Evolutionary conservation across 2,888 invertebrate species (phyloP).

Genomic region (Archaeoteleia sp.): DNA sequence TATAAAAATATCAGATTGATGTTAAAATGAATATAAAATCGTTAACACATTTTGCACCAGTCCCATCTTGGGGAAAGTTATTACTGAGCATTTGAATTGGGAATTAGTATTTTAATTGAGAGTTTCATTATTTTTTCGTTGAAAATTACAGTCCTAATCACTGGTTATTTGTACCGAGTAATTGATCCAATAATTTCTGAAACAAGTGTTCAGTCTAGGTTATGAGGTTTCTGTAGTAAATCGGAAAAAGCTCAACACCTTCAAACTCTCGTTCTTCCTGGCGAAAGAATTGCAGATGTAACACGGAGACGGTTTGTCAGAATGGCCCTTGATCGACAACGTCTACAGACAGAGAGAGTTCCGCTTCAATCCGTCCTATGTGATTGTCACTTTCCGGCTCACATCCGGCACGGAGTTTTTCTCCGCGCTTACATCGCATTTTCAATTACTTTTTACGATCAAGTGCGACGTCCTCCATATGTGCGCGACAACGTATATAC

Average conservation of each 20-base stretch:
- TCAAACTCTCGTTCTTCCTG: conserved; percentile 15
- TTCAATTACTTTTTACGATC: conserved; percentile 72
- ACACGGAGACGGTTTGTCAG: conserved; percentile 56
- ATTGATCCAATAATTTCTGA: conserved; percentile 6
- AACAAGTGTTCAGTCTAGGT: no score
- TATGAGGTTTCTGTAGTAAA: no score
- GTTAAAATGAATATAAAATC: no score
- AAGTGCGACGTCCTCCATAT: conserved; percentile 58
- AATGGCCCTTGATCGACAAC: conserved; percentile 50
- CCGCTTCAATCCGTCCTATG: conserved; percentile 61
- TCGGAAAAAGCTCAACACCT: background rate
- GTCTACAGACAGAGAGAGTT: conserved; percentile 68
- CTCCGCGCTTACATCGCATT: conserved; percentile 63
- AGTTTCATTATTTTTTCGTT: no score
- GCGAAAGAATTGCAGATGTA: conserved; percentile 20
- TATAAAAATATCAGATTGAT: no score
- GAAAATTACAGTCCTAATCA: conserved; percentile 4
- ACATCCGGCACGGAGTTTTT: conserved; percentile 69
- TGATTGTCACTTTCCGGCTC: conserved; percentile 75
- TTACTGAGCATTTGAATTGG: no score
- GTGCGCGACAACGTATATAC: conserved; percentile 26
- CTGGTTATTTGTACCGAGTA: conserved; percentile 4
- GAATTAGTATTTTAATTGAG: no score
- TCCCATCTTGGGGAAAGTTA: no score
- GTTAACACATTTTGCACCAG: no score